Evolutionary conservation across 2,797 vertebrate genomes (phyloP).

Genomic region (Bryconaethiops microstoma): DNA sequence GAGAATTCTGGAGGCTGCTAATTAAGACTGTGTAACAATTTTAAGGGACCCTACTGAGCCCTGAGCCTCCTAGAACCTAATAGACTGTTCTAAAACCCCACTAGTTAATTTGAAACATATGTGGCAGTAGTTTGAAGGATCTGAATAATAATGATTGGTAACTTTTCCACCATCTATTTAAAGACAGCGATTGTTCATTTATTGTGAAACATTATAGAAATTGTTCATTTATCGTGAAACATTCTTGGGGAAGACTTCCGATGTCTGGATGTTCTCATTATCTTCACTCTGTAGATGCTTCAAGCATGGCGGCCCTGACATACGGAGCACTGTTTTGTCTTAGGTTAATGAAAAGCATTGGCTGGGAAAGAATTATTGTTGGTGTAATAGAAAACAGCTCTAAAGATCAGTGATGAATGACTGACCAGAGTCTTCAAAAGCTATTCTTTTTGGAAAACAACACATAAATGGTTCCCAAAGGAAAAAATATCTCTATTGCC

Average conservation of each 20-base stretch:
- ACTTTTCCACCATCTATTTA: background rate
- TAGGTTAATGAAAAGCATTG: background rate
- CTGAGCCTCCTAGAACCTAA: too few species aligned
- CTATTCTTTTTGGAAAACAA: background rate
- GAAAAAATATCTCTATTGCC: background rate
- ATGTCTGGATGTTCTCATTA: background rate
- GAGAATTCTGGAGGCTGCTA: too few species aligned
- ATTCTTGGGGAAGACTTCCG: background rate
- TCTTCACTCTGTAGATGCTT: background rate
- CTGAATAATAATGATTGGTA: background rate
- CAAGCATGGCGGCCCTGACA: background rate
- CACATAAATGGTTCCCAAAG: background rate
- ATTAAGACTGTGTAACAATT: too few species aligned
- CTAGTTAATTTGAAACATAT: too few species aligned
- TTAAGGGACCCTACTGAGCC: too few species aligned
- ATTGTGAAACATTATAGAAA: background rate
- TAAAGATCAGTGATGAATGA: background rate
- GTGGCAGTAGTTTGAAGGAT: too few species aligned
- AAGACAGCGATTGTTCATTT: background rate
- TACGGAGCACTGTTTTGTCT: background rate
- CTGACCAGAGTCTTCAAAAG: background rate
- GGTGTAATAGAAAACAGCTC: background rate
- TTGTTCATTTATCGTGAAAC: background rate
- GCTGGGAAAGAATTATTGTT: background rate
- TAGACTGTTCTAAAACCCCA: too few species aligned